phyloP scores from a whole-genome alignment of 2,113 vertebrate genomes.

The Chaetorhynchus papuensis region DNA sequence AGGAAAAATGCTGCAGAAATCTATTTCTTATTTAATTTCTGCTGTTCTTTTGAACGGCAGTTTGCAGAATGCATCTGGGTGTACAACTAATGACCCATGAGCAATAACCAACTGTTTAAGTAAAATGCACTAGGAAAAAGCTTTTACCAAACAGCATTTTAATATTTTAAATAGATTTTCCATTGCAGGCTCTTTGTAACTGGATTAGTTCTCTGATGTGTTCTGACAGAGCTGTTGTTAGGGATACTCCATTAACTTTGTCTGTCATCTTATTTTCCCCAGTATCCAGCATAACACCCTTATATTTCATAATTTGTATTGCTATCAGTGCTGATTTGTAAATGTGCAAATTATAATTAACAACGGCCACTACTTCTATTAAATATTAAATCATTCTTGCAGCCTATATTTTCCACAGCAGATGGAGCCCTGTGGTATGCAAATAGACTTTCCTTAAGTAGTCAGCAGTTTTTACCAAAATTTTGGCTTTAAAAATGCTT shows the following conservation, averaged over 20 bases:
- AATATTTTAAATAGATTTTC: conserved; percentile 99
- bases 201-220: conserved; percentile 96
- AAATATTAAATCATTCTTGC: conserved; percentile 98
- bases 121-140: conserved; percentile 89
- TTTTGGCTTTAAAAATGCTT: conserved; percentile 77
- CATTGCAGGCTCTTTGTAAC: conserved; percentile 87
- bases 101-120: conserved; percentile 97
- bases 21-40: conserved; percentile 85
- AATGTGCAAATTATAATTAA: conserved; percentile 99
- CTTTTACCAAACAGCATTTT: conserved; percentile 97
- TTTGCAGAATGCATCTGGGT: conserved; percentile 84
- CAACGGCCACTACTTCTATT: conserved; percentile 93
- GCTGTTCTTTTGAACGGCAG: conserved; percentile 78
- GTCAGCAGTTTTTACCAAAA: conserved; percentile 85
- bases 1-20: conserved; percentile 67
- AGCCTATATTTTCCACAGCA: conserved; percentile 87
- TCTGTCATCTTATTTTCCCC: conserved; percentile 94
- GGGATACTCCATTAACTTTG: conserved; percentile 98
- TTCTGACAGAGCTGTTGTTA: conserved; percentile 96
- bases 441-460: conserved; percentile 85
- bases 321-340: conserved; percentile 99
- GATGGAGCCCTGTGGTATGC: conserved; percentile 93
- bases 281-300: conserved; percentile 86
- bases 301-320: conserved; percentile 99
- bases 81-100: conserved; percentile 95